phyloP scores from a whole-genome alignment of 2,888 invertebrate genomes.

The Bombyx huttoni region DNA sequence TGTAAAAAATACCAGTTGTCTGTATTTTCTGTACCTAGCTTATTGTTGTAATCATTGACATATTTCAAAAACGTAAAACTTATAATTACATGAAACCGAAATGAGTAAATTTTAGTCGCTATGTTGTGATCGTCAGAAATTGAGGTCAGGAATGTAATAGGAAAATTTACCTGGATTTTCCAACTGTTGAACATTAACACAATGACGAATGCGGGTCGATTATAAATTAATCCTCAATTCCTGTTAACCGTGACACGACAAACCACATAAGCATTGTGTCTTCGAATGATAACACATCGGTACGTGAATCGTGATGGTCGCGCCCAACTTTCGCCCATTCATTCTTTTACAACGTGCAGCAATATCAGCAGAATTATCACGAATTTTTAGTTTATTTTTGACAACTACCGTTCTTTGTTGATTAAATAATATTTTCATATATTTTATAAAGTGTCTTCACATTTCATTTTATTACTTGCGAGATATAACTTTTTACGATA shows the following conservation, averaged over 20 bases:
- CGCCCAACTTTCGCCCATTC: slow-evolving; percentile 52
- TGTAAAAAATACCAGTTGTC: too few relatives aligned
- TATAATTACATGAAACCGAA: too few relatives aligned
- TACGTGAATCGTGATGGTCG: slow-evolving; percentile 36
- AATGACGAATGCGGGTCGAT: not conserved
- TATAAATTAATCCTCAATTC: not conserved
- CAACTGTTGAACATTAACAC: not conserved
- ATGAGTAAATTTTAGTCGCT: too few relatives aligned
- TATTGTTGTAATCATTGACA: too few relatives aligned
- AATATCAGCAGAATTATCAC: slow-evolving; percentile 2
- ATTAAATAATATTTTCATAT: too few relatives aligned
- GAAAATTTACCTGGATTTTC: not conserved
- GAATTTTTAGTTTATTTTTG: not conserved
- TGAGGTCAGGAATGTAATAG: too few relatives aligned
- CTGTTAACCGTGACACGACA: slow-evolving; percentile 17
- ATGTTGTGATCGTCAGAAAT: too few relatives aligned
- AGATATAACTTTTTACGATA: too few relatives aligned
- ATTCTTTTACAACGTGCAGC: slow-evolving; percentile 18
- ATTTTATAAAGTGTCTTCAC: too few relatives aligned
- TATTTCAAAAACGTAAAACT: too few relatives aligned
- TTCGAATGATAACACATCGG: slow-evolving; percentile 23
- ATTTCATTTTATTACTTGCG: too few relatives aligned
- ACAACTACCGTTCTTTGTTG: not conserved
- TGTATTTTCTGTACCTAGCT: too few relatives aligned
- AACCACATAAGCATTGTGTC: slow-evolving; percentile 21